Evolutionary conservation across 2,113 vertebrate genomes (phyloP).

Genomic region (Mesoclemmys tuberculata): DNA sequence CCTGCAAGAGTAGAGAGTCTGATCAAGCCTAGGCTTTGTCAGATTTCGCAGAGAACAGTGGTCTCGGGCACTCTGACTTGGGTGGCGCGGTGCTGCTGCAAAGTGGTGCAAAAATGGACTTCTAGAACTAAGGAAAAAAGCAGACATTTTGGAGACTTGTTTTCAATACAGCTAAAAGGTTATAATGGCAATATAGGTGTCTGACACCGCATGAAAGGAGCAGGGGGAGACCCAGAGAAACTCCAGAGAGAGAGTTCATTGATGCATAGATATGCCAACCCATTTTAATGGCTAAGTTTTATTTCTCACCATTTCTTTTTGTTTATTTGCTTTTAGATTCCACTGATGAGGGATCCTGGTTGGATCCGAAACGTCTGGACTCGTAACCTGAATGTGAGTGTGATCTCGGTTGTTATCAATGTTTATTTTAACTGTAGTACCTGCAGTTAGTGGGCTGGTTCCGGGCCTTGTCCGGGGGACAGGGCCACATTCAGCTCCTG

Average conservation of each 20-base stretch:
- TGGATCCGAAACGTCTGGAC: constrained; percentile 82
- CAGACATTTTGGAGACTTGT: neutral
- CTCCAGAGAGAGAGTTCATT: neutral
- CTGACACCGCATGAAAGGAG: neutral
- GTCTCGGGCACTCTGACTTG: neutral
- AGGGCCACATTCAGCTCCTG: neutral
- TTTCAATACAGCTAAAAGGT: neutral
- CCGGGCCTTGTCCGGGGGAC: neutral
- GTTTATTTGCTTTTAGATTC: constrained; percentile 76
- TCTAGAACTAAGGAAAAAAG: neutral
- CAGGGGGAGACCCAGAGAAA: neutral
- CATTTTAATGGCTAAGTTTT: neutral
- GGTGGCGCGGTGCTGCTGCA: neutral
- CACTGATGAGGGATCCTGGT: constrained; percentile 79
- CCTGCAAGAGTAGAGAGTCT: constrained; percentile 2
- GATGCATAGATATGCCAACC: neutral
- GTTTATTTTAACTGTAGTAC: neutral
- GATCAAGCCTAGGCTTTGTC: neutral
- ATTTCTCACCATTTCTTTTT: neutral
- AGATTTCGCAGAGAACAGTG: neutral
- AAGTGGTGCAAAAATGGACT: neutral
- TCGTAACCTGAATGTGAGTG: constrained; percentile 79
- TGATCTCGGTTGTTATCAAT: constrained; percentile 1
- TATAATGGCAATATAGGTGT: neutral
- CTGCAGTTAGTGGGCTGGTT: neutral